Conservation (phyloP, 2,888 invertebrate species). For the Torymus texanus region DNA sequence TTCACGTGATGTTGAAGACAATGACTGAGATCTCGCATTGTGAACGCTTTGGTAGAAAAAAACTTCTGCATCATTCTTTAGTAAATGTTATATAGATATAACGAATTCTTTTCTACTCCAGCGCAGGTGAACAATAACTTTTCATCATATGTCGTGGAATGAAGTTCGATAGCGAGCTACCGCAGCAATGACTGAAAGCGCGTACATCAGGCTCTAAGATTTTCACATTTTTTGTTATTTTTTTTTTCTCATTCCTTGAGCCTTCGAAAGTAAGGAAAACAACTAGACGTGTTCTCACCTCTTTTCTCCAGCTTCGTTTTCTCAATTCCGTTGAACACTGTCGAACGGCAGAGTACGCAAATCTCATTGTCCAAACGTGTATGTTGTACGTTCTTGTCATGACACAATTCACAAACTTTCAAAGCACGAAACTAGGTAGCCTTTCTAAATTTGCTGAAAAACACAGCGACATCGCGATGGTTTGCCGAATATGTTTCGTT, state of each 20-base stretch:
- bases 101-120: too few species aligned
- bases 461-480: not conserved
- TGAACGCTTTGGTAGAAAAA: too few species aligned
- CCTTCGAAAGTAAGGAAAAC: not conserved
- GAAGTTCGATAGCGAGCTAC: not conserved
- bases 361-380: too few species aligned
- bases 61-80: too few species aligned
- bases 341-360: too few species aligned
- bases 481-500: constrained; percentile 19
- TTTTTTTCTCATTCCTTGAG: not conserved
- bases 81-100: too few species aligned
- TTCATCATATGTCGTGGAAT: too few species aligned
- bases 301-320: not conserved
- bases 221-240: not conserved
- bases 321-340: not conserved
- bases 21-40: too few species aligned
- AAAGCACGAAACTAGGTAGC: constrained; percentile 18
- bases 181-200: not conserved
- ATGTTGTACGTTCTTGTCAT: not conserved
- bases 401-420: not conserved
- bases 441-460: constrained; percentile 11
- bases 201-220: constrained; percentile 37
- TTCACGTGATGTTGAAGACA: too few species aligned
- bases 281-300: not conserved
- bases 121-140: too few species aligned